These are phyloP conservation scores for Rhamnusium bicolor DNA, from an alignment of 2,888 invertebrate species.

Conservation along the genomic window DNA sequence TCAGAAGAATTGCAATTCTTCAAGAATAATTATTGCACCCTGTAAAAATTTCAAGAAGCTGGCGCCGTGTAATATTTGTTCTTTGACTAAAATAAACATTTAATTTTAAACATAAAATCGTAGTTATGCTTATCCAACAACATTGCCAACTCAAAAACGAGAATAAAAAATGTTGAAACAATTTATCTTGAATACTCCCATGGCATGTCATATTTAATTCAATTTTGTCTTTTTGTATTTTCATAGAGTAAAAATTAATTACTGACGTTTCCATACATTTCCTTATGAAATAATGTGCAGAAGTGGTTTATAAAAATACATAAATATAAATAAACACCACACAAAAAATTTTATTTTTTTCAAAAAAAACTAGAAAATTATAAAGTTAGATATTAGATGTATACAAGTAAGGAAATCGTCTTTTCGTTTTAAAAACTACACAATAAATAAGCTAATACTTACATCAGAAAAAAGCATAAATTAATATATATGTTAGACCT, in stretches of 20 bases:
- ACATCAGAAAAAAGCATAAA: too few species aligned
- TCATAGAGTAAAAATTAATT: neutral
- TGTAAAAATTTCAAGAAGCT: neutral
- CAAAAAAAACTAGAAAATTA: too few species aligned
- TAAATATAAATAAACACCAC: too few species aligned
- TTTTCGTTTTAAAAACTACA: too few species aligned
- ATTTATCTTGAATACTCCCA: slow-evolving; percentile 4
- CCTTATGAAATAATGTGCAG: neutral
- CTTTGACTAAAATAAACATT: slow-evolving; percentile 16
- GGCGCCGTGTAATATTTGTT: slow-evolving; percentile 21
- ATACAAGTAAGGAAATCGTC: too few species aligned
- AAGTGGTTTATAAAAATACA: neutral
- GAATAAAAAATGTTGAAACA: slow-evolving; percentile 10
- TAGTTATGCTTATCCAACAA: neutral
- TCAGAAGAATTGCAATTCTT: neutral
- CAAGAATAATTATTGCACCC: neutral
- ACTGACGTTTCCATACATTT: neutral
- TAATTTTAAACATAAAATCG: slow-evolving; percentile 5
- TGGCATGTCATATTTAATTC: slow-evolving; percentile 9
- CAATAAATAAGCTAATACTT: too few species aligned
- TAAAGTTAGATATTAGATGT: too few species aligned
- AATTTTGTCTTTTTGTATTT: neutral
- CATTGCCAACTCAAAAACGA: slow-evolving; percentile 17
- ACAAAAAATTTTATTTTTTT: too few species aligned
- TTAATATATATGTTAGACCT: too few species aligned